Base-by-base conservation (phyloP, 2,113 vertebrate genomes). In the Halichoerus grypus region DNA sequence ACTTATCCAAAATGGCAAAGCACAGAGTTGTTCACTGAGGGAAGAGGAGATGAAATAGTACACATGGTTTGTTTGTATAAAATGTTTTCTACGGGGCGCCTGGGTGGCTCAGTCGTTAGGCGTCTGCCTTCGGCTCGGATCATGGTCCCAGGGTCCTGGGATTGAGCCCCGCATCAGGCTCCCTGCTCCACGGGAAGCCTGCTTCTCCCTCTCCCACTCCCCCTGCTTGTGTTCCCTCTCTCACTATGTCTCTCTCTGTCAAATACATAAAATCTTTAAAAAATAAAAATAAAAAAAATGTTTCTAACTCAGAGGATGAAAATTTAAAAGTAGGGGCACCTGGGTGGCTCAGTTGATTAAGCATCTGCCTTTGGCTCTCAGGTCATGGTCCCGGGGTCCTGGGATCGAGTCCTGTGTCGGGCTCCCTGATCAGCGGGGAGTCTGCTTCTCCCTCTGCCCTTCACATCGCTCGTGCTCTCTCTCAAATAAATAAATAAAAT, bases 101-200 rank as follows among this genome's bases (percentile, higher is more conserved):
- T 9, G 42, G 72, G n/a, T 9, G 26, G 15, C 42, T 46, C 72
- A 26, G 39, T 8, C 6, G 12, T 26, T 7, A 42, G 28, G 72
- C 39, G 7, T 15, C 39, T 4, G 71, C 39, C 22, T 42, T 46
- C 1, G 24, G 39, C 13, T 4, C 74, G 3, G 39, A 42, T 49
- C 26, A 16, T 31, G 42, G 9, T 4, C 74, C 4, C 42, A 7
- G 39, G 24, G 13, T 74, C 72, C 12, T 6, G 67, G 67, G 67
- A 19, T 9, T 3, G 18, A 36, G 67, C 33, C 33, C 7, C 3
- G 0, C 7, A 3, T 69, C 7, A 16, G 15, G 65, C 33, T n/a
- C 19, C 55, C 55, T 57, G 55, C 7, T 57, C 55, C 7, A 9
- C 9, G 9, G 31, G 65, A 16, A 65, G 33, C 33, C 65, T 8